A percentile compares a stretch with the other conserved stretches of the same genome.
Evolutionary conservation across 1,140 invertebrate genomes (phyloP).

Genomic region (Listronotus oregonensis): DNA sequence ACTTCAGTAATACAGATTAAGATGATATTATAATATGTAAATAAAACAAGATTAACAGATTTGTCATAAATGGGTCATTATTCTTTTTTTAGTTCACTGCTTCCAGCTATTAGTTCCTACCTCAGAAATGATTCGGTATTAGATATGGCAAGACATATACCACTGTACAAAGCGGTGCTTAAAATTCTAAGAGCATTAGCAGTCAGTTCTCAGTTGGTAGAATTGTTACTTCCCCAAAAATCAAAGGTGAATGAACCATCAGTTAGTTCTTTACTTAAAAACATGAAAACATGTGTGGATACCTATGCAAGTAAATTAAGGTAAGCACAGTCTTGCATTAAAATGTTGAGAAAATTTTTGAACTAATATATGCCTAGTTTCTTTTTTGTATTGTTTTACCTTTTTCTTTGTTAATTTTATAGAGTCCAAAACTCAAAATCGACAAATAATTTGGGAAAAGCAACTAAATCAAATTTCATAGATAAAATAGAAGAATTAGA

Average conservation of each 20-base stretch:
- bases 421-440: conserved; percentile 32
- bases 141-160: conserved; percentile 93
- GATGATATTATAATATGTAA: no score
- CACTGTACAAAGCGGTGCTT: conserved; percentile 84
- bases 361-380: not conserved
- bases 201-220: conserved; percentile 68
- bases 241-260: conserved; percentile 58
- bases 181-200: conserved; percentile 81
- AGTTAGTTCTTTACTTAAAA: conserved; percentile 73
- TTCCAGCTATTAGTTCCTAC: conserved; percentile 89
- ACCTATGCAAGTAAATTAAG: conserved; percentile 84
- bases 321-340: conserved; percentile 57
- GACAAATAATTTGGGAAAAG: conserved; percentile 16
- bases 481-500: conserved; percentile 71
- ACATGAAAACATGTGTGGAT: conserved; percentile 90
- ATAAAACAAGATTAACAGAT: no score
- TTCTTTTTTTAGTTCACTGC: conserved; percentile 72
- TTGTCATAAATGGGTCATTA: no score
- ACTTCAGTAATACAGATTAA: no score
- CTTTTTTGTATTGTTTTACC: not conserved
- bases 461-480: conserved; percentile 53
- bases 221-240: conserved; percentile 67
- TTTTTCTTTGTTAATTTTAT: not conserved
- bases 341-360: not conserved
- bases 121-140: conserved; percentile 92